phyloP scores from a whole-genome alignment of 2,888 invertebrate species.

The Xylota segnis region DNA sequence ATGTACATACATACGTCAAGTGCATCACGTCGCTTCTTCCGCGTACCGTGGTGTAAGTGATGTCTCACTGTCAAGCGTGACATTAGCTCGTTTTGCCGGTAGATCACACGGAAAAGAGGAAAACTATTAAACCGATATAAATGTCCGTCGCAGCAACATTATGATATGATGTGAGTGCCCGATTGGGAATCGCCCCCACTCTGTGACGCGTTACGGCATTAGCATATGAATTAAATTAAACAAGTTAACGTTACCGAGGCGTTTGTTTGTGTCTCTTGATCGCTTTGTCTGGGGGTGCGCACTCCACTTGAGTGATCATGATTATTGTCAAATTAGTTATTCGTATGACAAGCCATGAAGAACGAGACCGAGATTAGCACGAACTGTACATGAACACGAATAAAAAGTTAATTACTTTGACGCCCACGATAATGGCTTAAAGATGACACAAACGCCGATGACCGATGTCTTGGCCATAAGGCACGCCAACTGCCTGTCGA shows the following conservation, averaged over 20 bases:
- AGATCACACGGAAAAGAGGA: conserved; percentile 20
- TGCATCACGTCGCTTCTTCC: conserved; percentile 40
- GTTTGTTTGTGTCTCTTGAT: conserved; percentile 24
- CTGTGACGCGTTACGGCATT: conserved; percentile 21
- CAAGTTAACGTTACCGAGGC: background rate
- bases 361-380: conserved; percentile 27
- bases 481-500: conserved; percentile 15
- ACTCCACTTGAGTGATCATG: conserved; percentile 26
- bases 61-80: conserved; percentile 56
- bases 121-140: conserved; percentile 4
- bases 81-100: conserved; percentile 48
- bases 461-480: conserved; percentile 34
- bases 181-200: conserved; percentile 43
- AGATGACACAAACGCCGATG: conserved; percentile 62
- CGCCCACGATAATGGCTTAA: conserved; percentile 22
- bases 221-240: conserved; percentile 17
- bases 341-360: conserved; percentile 12
- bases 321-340: conserved; percentile 41
- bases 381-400: conserved; percentile 4
- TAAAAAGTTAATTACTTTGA: conserved; percentile 43
- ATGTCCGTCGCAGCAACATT: conserved; percentile 2
- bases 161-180: conserved; percentile 8
- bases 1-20: conserved; percentile 3
- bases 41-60: conserved; percentile 17
- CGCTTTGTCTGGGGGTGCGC: conserved; percentile 19